These are phyloP conservation scores for Xenopus borealis DNA, from an alignment of 2,113 vertebrate genomes.

Conservation along the genomic window DNA sequence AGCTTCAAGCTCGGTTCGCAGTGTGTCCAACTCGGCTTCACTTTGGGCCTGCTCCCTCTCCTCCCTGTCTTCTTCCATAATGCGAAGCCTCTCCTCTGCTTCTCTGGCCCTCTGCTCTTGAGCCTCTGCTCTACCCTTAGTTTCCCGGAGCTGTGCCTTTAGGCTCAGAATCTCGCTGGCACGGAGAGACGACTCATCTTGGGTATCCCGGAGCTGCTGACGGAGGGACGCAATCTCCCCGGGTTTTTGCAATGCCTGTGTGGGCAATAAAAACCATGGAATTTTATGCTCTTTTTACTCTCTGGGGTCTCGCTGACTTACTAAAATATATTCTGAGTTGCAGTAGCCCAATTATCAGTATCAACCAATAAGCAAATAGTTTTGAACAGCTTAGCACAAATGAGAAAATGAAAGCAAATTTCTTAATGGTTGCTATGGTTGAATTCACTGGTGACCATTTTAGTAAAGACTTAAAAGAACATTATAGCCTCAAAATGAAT, in stretches of 20 bases:
- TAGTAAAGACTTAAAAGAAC: too few species aligned
- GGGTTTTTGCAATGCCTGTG: constrained; percentile 91
- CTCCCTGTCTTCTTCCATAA: constrained; percentile 80
- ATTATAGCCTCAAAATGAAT: too few species aligned
- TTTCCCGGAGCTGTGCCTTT: constrained; percentile 80
- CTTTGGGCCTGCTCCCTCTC: constrained; percentile 90
- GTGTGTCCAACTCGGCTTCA: constrained; percentile 81
- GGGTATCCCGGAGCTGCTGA: constrained; percentile 90
- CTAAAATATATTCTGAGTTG: too few species aligned
- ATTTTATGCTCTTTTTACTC: too few species aligned
- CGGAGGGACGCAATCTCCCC: constrained; percentile 94
- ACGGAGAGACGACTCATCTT: constrained; percentile 80
- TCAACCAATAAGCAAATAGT: too few species aligned
- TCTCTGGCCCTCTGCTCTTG: constrained; percentile 80
- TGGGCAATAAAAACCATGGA: not conserved
- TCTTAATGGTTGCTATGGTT: too few species aligned
- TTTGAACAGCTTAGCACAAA: too few species aligned
- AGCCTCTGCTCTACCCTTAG: constrained; percentile 71
- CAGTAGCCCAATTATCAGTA: too few species aligned
- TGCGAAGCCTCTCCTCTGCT: constrained; percentile 72
- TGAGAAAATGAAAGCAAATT: too few species aligned
- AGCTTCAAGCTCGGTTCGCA: constrained; percentile 76
- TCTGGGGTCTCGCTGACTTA: too few species aligned
- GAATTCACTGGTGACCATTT: too few species aligned
- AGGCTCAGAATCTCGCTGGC: constrained; percentile 86